Percentiles rank a stretch among this genome's conserved stretches.
Conservation (phyloP, 2,113 vertebrate genomes). For the Calonectris borealis region DNA sequence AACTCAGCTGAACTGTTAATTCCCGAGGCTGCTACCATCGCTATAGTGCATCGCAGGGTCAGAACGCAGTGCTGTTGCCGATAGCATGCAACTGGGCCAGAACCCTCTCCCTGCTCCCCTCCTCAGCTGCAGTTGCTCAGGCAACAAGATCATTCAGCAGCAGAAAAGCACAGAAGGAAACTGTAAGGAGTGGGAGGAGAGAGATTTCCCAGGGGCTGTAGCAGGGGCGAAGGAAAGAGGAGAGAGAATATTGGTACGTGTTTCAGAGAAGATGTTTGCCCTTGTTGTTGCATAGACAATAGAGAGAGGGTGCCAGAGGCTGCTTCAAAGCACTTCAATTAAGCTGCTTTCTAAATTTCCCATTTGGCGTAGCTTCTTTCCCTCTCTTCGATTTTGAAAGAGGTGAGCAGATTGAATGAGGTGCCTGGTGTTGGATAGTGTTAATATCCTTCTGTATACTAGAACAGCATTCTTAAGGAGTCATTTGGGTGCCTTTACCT, state of each 20-base stretch:
- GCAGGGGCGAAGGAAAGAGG: not conserved
- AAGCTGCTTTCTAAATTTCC: not conserved
- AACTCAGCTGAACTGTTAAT: not conserved
- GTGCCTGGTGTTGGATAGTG: not conserved
- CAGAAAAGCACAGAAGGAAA: not conserved
- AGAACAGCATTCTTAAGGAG: not conserved
- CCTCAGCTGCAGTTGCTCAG: constrained; percentile 17
- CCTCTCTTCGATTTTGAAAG: not conserved
- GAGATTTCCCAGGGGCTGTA: not conserved
- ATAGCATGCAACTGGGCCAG: not conserved
- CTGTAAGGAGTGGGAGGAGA: not conserved
- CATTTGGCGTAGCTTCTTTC: not conserved
- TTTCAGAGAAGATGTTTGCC: not conserved
- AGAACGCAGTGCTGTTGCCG: not conserved
- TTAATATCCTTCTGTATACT: not conserved
- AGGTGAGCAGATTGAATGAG: not conserved
- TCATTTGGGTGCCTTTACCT: not conserved
- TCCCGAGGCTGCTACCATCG: not conserved
- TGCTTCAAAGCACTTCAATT: not conserved
- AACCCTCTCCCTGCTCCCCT: not conserved
- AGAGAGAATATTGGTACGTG: not conserved
- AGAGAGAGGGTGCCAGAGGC: not conserved
- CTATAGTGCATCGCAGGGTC: fast-evolving
- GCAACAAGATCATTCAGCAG: not conserved
- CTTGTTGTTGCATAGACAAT: not conserved